These are phyloP conservation scores for Melipona beecheii DNA, from an alignment of 2,888 invertebrate genomes.

Conservation along the genomic window DNA sequence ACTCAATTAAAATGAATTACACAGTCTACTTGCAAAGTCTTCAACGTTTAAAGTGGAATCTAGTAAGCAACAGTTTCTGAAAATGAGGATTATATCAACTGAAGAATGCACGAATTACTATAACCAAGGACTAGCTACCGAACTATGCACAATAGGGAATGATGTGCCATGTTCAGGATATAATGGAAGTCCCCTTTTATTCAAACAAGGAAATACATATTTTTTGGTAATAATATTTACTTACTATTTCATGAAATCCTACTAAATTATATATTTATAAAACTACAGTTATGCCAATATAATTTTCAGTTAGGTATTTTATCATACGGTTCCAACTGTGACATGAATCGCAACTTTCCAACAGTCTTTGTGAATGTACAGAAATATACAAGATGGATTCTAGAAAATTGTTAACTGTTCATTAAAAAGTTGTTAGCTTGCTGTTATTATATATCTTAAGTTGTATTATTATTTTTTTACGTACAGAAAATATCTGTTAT, in stretches of 20 bases:
- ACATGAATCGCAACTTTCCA: constrained; percentile 89
- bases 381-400: constrained; percentile 91
- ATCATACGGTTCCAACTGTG: constrained; percentile 92
- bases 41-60: constrained; percentile 71
- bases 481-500: constrained; percentile 38
- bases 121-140: constrained; percentile 88
- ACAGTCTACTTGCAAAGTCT: not conserved
- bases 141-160: constrained; percentile 89
- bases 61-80: constrained; percentile 86
- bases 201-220: constrained; percentile 87
- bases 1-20: not conserved
- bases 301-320: constrained; percentile 90
- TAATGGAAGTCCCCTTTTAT: constrained; percentile 90
- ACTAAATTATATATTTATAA: constrained; percentile 33
- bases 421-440: not conserved
- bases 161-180: constrained; percentile 92
- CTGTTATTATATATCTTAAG: not conserved
- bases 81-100: constrained; percentile 88
- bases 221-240: constrained; percentile 86
- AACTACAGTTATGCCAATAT: constrained; percentile 27
- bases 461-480: not conserved
- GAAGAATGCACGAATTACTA: constrained; percentile 88
- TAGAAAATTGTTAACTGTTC: constrained; percentile 86
- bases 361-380: constrained; percentile 92
- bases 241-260: not conserved